phyloP scores from a whole-genome alignment of 2,888 invertebrate species.

The Zele albiditarsus region DNA sequence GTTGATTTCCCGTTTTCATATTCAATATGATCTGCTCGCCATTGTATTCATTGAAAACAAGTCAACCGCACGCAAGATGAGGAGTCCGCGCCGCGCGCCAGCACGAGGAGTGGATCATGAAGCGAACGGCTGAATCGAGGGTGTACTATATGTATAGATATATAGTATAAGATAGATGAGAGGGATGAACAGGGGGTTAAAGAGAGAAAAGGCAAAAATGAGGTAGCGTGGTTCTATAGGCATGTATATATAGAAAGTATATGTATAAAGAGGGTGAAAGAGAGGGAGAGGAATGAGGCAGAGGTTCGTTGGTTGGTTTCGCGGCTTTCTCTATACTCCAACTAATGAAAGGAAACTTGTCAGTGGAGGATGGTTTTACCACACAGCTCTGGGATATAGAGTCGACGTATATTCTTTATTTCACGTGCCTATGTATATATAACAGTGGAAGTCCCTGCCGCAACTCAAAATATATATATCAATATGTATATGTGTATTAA shows the following conservation, averaged over 20 bases:
- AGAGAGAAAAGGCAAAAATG: slow-evolving; percentile 50
- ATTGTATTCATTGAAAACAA: slow-evolving; percentile 73
- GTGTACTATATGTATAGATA: slow-evolving; percentile 13
- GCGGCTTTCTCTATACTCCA: slow-evolving; percentile 64
- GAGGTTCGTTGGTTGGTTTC: slow-evolving; percentile 65
- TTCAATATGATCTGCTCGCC: slow-evolving; percentile 71
- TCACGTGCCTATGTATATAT: slow-evolving; percentile 8
- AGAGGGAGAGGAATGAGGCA: slow-evolving; percentile 20
- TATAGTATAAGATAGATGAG: slow-evolving; percentile 47
- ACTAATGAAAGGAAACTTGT: slow-evolving; percentile 72
- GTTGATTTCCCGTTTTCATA: slow-evolving; percentile 73
- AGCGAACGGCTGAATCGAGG: slow-evolving; percentile 50
- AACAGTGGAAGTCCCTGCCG: neutral
- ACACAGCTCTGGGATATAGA: slow-evolving; percentile 62
- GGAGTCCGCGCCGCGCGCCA: slow-evolving; percentile 60
- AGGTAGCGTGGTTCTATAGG: slow-evolving; percentile 56
- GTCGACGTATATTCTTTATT: slow-evolving; percentile 68
- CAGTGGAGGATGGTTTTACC: slow-evolving; percentile 60
- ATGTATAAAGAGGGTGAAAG: slow-evolving; percentile 23
- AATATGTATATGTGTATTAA: neutral
- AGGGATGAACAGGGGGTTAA: slow-evolving; percentile 43
- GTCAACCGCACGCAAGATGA: slow-evolving; percentile 72
- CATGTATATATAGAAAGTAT: too few relatives aligned
- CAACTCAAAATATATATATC: slow-evolving; percentile 32
- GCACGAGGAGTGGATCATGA: slow-evolving; percentile 65